phyloP scores from a whole-genome alignment of 2,888 invertebrate species.

The Torymus auratus region DNA sequence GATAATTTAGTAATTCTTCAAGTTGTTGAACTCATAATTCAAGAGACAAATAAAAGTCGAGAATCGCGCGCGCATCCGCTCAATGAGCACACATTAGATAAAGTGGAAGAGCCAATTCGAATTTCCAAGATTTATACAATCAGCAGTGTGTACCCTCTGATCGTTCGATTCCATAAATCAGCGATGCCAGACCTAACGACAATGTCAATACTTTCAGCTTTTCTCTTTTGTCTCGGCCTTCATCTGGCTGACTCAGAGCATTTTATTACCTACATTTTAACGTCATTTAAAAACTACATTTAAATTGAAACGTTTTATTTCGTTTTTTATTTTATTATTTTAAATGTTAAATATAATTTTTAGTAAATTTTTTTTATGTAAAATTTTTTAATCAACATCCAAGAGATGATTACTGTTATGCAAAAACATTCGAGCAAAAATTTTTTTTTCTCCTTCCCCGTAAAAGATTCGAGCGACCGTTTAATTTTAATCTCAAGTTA shows the following conservation, averaged over 20 bases:
- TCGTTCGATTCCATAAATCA: slow-evolving; percentile 44
- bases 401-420: neutral
- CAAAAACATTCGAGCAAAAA: neutral
- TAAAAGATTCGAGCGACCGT: slow-evolving; percentile 10
- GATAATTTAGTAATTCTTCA: neutral
- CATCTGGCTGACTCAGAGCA: neutral
- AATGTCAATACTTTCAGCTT: neutral
- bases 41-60: slow-evolving; percentile 28
- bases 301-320: too few relatives aligned
- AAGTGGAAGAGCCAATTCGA: slow-evolving; percentile 58
- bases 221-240: neutral
- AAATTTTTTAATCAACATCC: too few relatives aligned
- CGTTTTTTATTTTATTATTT: too few relatives aligned
- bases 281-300: too few relatives aligned
- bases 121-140: slow-evolving; percentile 53
- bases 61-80: neutral
- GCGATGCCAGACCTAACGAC: neutral
- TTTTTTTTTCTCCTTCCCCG: neutral
- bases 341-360: too few relatives aligned
- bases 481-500: slow-evolving; percentile 23
- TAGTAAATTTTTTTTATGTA: too few relatives aligned
- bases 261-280: too few relatives aligned
- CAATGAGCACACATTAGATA: slow-evolving; percentile 39
- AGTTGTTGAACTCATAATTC: slow-evolving; percentile 45
- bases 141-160: slow-evolving; percentile 24